Evolutionary conservation across 2,113 vertebrate genomes (phyloP), one percentile per base, ranked within the genome.

Genomic region (Lasiurus cinereus): DNA sequence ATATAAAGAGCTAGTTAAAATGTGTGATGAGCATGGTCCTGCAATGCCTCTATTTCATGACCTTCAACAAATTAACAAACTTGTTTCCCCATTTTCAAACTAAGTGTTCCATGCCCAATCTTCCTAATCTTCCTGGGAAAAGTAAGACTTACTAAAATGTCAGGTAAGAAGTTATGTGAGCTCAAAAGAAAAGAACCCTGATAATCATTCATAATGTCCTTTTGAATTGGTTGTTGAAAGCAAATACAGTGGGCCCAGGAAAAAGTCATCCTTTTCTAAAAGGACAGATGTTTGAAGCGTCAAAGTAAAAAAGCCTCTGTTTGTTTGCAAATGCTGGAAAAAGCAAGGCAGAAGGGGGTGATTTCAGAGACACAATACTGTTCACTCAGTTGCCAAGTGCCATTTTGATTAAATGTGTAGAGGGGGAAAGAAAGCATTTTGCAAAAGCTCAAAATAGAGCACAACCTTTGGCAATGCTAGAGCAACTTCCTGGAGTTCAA

Each of bases 401-500:
- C 95, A 96, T 96, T 97, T 94, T 95, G 90, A 97, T 95, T 88
- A 96, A 97, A 95, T 69, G 94, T 91, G 91, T 78, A 83, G 36
- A 33, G 43, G 46, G 59, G 39, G 24, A 1, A 36, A 67, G 59
- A 89, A 88, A 86, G 43, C 92, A 88, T 94, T 97, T 94, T 72
- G 90, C 43, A 94, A 94, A 96, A 90, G 95, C 97, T 96, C 78
- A 97, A 97, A 97, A 97, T 95, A 96, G 97, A 97, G 76, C 31
- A 66, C 95, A 95, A 96, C 94, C 91, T 97, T 96, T 96, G 96
- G 96, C 97, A 96, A 87, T 52, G 48, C 62, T 92, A 86, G 82
- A 96, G 94, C 70, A 78, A 95, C 95, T 97, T 97, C 97, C 97
- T 97, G 96, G 74, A 96, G 97, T 96, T 96, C 96, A 96, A 97